These are phyloP conservation scores for Drosophila barbarae DNA, from an alignment of 2,888 invertebrate genomes.

Conservation along the genomic window DNA sequence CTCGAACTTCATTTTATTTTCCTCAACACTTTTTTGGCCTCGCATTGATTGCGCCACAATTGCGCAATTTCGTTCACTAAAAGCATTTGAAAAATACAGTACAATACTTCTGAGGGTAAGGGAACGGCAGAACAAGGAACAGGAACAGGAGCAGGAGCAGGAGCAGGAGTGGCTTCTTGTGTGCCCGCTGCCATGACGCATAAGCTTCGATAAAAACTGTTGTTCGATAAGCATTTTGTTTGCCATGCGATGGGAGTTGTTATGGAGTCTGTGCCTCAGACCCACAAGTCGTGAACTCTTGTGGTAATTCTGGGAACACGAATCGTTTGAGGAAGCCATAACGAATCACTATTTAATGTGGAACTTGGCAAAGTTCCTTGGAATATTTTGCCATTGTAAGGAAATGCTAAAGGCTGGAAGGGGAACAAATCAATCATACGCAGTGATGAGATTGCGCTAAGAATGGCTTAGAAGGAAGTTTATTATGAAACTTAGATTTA, in stretches of 20 bases:
- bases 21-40: conserved; percentile 65
- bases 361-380: conserved; percentile 23
- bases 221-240: conserved; percentile 71
- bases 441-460: not conserved
- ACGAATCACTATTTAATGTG: conserved; percentile 23
- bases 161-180: conserved; percentile 50
- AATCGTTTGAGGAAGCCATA: conserved; percentile 26
- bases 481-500: not conserved
- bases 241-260: conserved; percentile 40
- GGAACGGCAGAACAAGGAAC: conserved; percentile 25
- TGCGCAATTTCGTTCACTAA: conserved; percentile 64
- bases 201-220: conserved; percentile 71
- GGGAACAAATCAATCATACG: not conserved
- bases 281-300: conserved; percentile 21
- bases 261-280: conserved; percentile 25
- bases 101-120: conserved; percentile 11
- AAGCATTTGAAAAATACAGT: conserved; percentile 54
- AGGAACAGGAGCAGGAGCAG: conserved; percentile 8
- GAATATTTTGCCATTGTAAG: conserved; percentile 8
- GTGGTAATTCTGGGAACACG: conserved; percentile 15
- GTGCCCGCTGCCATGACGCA: conserved; percentile 70
- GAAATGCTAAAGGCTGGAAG: not conserved
- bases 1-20: conserved; percentile 17
- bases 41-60: conserved; percentile 66
- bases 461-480: not conserved